Percentiles rank a stretch among this genome's conserved stretches.
Conservation (phyloP, 2,113 vertebrate species). For the Silurus meridionalis region DNA sequence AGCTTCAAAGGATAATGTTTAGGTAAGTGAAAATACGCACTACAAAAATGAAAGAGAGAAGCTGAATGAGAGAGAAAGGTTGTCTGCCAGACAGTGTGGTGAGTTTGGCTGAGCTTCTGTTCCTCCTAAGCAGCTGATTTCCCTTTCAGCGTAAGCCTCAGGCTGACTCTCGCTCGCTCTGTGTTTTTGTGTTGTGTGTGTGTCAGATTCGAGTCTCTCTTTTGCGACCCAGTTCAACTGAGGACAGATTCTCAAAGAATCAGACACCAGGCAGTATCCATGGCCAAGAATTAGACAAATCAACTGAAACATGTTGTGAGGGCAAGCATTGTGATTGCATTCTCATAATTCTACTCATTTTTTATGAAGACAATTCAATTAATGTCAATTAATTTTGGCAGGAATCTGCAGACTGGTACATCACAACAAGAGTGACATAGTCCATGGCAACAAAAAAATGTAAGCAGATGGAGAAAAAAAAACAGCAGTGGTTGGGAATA, state of each 20-base stretch:
- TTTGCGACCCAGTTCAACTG: constrained; percentile 36
- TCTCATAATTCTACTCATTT: neutral
- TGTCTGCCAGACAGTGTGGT: constrained; percentile 45
- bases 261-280: constrained; percentile 33
- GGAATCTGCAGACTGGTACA: constrained; percentile 14
- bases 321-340: constrained; percentile 8
- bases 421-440: constrained; percentile 55
- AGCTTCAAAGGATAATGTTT: neutral
- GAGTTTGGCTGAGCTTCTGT: constrained; percentile 49
- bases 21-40: neutral
- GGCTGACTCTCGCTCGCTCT: constrained; percentile 27
- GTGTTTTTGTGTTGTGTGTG: constrained; percentile 40
- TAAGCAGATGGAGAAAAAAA: constrained; percentile 64
- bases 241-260: constrained; percentile 50
- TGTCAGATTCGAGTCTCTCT: constrained; percentile 36
- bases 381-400: neutral
- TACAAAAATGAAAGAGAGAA: constrained; percentile 32
- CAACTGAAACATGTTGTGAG: constrained; percentile 8
- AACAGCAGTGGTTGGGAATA: constrained; percentile 69
- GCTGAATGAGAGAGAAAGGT: constrained; percentile 23
- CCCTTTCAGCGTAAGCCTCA: constrained; percentile 44
- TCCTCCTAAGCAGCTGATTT: constrained; percentile 53
- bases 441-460: constrained; percentile 49
- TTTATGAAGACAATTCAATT: neutral
- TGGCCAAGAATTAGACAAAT: constrained; percentile 14